Conservation (phyloP, 2,113 vertebrate species). For the Brienomyrus brachyistius region DNA sequence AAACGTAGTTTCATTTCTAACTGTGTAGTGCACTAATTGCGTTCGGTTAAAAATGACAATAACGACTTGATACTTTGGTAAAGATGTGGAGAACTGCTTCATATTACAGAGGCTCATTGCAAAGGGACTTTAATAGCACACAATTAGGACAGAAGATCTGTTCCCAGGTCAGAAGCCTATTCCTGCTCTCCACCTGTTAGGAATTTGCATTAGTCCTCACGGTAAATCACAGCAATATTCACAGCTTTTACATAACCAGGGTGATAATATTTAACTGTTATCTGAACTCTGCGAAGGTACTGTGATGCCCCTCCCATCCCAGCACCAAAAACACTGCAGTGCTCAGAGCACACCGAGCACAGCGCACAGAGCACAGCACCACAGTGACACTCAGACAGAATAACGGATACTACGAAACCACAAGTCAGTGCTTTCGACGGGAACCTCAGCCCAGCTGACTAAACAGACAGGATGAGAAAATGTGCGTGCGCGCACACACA, state of each 20-base stretch:
- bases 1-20: not conserved
- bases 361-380: not conserved
- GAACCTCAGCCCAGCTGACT: not conserved
- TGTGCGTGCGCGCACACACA: not conserved
- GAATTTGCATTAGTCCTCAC: slow-evolving; percentile 16
- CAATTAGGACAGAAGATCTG: not conserved
- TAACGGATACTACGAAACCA: not conserved
- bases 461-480: not conserved
- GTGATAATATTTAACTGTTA: slow-evolving; percentile 16
- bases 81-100: not conserved
- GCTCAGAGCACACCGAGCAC: not conserved
- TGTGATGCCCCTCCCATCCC: not conserved
- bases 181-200: not conserved
- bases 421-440: not conserved
- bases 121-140: not conserved
- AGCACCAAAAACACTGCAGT: not conserved
- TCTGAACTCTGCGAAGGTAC: slow-evolving; percentile 18
- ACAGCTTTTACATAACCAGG: slow-evolving; percentile 6
- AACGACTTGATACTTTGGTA: not conserved
- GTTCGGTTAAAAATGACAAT: not conserved
- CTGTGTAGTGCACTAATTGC: not conserved
- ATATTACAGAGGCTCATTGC: not conserved
- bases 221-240: not conserved
- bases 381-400: not conserved
- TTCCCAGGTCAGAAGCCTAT: not conserved